Evolutionary conservation across 64 coral and sea anemone species (phyloP).

Genomic region (Stichodactyla helianthus): DNA sequence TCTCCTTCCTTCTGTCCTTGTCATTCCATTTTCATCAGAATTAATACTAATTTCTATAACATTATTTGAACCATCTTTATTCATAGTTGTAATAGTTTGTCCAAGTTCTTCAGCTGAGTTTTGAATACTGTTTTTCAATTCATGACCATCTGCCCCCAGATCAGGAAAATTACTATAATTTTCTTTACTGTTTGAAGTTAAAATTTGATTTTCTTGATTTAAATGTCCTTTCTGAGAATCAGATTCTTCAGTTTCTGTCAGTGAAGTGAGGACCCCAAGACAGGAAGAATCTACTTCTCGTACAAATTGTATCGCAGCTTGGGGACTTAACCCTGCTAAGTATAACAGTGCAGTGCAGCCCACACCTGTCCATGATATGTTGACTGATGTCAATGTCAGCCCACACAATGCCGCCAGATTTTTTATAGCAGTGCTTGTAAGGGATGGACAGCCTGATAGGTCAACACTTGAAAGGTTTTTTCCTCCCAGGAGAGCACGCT

Average conservation of each 20-base stretch:
- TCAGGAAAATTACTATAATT: neutral
- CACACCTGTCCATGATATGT: slow-evolving; percentile 69
- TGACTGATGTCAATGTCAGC: slow-evolving; percentile 43
- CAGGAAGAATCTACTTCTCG: neutral
- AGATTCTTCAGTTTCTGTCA: neutral
- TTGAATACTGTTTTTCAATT: neutral
- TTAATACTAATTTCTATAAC: neutral
- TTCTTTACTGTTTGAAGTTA: neutral
- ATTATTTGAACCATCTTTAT: neutral
- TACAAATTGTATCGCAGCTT: slow-evolving; percentile 24
- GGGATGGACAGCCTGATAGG: slow-evolving; percentile 69
- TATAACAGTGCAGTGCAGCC: slow-evolving; percentile 60
- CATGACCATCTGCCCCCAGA: neutral
- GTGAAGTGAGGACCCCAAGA: neutral
- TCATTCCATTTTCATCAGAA: neutral
- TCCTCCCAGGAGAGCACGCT: slow-evolving; percentile 26
- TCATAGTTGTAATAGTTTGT: neutral
- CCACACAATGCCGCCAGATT: slow-evolving; percentile 66
- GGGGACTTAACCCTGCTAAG: slow-evolving; percentile 50
- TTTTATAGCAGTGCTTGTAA: slow-evolving; percentile 45
- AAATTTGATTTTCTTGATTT: neutral
- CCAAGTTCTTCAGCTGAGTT: neutral
- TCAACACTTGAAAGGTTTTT: slow-evolving; percentile 65
- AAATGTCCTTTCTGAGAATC: neutral
- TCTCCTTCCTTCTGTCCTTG: too few species aligned